These are phyloP conservation scores for Lates japonicus DNA, from an alignment of 2,797 vertebrate genomes.

Conservation along the genomic window DNA sequence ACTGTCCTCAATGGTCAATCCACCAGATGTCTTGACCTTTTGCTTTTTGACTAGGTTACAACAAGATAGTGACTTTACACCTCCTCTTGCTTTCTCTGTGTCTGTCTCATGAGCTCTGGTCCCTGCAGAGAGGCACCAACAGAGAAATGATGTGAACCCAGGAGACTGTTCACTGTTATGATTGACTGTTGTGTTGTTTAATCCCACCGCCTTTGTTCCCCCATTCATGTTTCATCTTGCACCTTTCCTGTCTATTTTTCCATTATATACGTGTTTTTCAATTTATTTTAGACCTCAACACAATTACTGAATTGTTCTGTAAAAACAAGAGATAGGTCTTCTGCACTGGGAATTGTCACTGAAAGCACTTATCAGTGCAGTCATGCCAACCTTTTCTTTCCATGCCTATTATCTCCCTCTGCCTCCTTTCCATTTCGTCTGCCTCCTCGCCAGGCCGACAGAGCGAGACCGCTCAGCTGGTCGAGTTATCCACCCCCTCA, in stretches of 20 bases:
- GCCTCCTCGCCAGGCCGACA: background rate
- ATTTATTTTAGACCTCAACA: background rate
- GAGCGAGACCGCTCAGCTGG: constrained; percentile 14
- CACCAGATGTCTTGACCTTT: constrained; percentile 12
- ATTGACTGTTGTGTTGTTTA: constrained; percentile 3
- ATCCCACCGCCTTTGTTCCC: background rate
- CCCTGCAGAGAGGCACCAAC: constrained; percentile 18
- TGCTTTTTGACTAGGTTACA: background rate
- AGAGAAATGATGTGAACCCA: constrained; percentile 8
- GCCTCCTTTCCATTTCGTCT: constrained; percentile 10
- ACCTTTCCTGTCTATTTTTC: background rate
- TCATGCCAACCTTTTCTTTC: constrained; percentile 20
- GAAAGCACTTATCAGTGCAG: constrained; percentile 23
- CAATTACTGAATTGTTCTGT: background rate
- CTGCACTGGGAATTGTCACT: background rate
- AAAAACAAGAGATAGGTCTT: constrained; percentile 3
- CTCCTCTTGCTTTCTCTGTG: background rate
- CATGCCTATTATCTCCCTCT: constrained; percentile 25
- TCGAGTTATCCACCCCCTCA: constrained; percentile 16
- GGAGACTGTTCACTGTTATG: background rate
- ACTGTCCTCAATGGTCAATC: background rate
- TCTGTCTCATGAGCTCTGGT: background rate
- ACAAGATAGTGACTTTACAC: background rate
- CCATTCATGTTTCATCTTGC: background rate
- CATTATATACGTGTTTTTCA: background rate